Conservation (phyloP, 2,797 vertebrate species). For the Chaetophractus vellerosus region DNA sequence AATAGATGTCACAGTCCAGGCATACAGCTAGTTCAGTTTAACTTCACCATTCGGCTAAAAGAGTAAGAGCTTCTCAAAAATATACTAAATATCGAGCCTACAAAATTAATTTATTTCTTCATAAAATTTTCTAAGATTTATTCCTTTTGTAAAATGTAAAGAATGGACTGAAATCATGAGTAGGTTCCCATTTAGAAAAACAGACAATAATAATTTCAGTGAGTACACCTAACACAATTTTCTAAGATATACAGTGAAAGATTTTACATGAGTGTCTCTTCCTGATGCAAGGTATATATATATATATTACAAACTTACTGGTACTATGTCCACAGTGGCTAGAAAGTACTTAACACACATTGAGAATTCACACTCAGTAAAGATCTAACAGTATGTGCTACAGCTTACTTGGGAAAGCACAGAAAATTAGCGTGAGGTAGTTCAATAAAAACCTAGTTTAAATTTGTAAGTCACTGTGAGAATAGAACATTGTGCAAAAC, state of each 20-base stretch:
- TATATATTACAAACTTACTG: conserved; percentile 93
- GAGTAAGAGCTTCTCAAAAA: conserved; percentile 92
- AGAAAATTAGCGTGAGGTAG: conserved; percentile 98
- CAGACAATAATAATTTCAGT: conserved; percentile 92
- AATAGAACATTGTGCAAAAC: conserved; percentile 86
- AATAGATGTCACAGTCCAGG: conserved; percentile 87
- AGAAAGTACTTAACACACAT: conserved; percentile 90
- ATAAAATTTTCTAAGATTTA: conserved; percentile 92
- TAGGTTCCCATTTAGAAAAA: conserved; percentile 93
- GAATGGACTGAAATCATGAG: conserved; percentile 94
- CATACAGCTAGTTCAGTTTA: conserved; percentile 84
- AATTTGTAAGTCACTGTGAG: conserved; percentile 88
- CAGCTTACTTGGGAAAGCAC: conserved; percentile 91
- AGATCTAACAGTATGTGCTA: conserved; percentile 93
- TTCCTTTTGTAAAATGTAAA: conserved; percentile 94
- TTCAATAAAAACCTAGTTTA: conserved; percentile 95
- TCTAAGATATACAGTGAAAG: conserved; percentile 87
- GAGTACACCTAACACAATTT: conserved; percentile 93
- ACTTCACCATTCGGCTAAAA: conserved; percentile 89
- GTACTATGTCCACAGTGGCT: conserved; percentile 92
- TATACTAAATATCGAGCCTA: conserved; percentile 92
- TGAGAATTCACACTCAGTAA: conserved; percentile 93
- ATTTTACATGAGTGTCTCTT: conserved; percentile 92
- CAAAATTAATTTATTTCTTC: conserved; percentile 92
- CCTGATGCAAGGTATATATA: conserved; percentile 93